Evolutionary conservation across 2,113 vertebrate genomes (phyloP).

Genomic region (Alethe diademata): DNA sequence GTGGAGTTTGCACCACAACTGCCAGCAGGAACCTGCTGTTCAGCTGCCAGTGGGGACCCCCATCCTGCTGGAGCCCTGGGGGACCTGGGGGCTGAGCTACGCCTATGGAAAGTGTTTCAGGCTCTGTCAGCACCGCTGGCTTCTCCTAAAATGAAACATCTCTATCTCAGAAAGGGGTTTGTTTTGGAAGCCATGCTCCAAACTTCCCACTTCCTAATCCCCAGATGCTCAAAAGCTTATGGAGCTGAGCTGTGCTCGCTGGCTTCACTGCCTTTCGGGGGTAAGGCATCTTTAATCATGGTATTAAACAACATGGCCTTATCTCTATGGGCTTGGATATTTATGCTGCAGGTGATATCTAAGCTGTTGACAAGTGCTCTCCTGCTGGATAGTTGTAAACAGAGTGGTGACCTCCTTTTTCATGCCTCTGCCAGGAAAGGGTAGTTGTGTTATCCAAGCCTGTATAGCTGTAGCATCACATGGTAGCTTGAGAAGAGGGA

Average conservation of each 20-base stretch:
- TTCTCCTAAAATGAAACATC: background rate
- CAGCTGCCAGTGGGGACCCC: background rate
- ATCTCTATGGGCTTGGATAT: constrained; percentile 17
- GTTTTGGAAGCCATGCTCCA: background rate
- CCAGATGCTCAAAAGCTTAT: background rate
- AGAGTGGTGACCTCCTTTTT: background rate
- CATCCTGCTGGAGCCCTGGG: background rate
- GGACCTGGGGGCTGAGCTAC: background rate
- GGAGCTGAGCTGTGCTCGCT: background rate
- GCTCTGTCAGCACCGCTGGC: background rate
- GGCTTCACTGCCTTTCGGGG: background rate
- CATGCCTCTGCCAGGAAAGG: background rate
- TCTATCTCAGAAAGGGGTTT: background rate
- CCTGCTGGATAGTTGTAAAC: constrained; percentile 10
- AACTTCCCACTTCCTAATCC: background rate
- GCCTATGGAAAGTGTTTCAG: fast-evolving
- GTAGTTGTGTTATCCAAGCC: background rate
- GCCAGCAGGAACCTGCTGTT: background rate
- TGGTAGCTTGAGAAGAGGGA: background rate
- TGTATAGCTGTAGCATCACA: background rate
- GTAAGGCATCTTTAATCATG: background rate
- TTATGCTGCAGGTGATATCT: constrained; percentile 42
- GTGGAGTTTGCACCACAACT: background rate
- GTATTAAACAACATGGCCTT: background rate
- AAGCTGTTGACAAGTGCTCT: constrained; percentile 44